Percentiles rank a stretch among this genome's conserved stretches.
These are phyloP conservation scores for Drosophila tropicalis DNA, from an alignment of 1,140 invertebrate species.

Conservation along the genomic window DNA sequence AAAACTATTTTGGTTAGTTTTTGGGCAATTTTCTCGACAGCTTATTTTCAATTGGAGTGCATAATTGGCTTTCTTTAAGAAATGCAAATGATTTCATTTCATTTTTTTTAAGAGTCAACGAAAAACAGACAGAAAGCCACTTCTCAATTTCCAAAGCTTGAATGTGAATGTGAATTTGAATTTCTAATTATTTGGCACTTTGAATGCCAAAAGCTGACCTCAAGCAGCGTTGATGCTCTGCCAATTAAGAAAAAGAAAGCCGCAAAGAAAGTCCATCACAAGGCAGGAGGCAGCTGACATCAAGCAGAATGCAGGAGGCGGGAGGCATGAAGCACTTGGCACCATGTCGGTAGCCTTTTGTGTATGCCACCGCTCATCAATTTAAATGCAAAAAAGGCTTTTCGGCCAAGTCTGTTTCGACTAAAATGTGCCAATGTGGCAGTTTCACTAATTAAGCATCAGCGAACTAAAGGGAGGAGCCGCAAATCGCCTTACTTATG, in stretches of 20 bases:
- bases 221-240: slow-evolving; percentile 52
- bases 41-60: not conserved
- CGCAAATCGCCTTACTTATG: slow-evolving; percentile 47
- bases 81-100: slow-evolving; percentile 43
- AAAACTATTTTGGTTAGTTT: slow-evolving; percentile 3
- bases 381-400: slow-evolving; percentile 74
- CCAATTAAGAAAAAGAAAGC: slow-evolving; percentile 74
- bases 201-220: slow-evolving; percentile 37
- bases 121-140: slow-evolving; percentile 10
- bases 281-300: not conserved
- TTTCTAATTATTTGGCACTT: slow-evolving; percentile 57
- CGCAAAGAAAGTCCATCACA: slow-evolving; percentile 13
- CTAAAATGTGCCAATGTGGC: slow-evolving; percentile 68
- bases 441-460: slow-evolving; percentile 66
- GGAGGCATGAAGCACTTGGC: not conserved
- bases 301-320: slow-evolving; percentile 10
- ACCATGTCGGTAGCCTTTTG: slow-evolving; percentile 29
- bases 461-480: slow-evolving; percentile 35
- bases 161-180: slow-evolving; percentile 72
- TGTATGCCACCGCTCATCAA: slow-evolving; percentile 49
- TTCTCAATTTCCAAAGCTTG: slow-evolving; percentile 39
- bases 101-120: slow-evolving; percentile 2
- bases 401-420: slow-evolving; percentile 40
- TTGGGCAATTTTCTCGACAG: not conserved
- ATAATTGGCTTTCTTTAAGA: slow-evolving; percentile 25